Evolutionary conservation across 2,113 vertebrate species (phyloP).

Genomic region (Terrapene triunguis): DNA sequence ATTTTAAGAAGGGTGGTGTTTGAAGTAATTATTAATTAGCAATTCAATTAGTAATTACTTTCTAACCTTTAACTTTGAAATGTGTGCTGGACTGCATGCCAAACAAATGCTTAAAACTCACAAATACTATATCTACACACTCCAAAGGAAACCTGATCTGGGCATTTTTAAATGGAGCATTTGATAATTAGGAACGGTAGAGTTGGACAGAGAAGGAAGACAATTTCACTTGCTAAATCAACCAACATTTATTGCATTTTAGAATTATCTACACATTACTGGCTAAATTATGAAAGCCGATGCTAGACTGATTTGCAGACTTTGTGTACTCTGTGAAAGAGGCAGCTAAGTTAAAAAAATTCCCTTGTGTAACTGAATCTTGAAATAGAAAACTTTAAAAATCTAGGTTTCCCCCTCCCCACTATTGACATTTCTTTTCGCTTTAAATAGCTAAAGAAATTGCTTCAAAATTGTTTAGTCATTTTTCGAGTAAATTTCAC

Average conservation of each 20-base stretch:
- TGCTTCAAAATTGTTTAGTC: not conserved
- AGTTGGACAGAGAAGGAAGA: not conserved
- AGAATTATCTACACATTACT: not conserved
- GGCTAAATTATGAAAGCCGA: not conserved
- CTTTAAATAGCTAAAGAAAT: not conserved
- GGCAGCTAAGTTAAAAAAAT: not conserved
- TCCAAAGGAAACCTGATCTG: not conserved
- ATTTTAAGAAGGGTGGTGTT: rapidly evolving
- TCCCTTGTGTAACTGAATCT: not conserved
- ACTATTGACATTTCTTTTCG: not conserved
- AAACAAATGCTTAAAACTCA: not conserved
- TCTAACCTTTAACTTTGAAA: not conserved
- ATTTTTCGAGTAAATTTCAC: not conserved
- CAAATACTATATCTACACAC: not conserved
- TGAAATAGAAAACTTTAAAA: not conserved
- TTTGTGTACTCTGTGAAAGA: not conserved
- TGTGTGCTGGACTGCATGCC: not conserved
- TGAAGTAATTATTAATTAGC: not conserved
- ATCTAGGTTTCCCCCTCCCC: too few relatives aligned
- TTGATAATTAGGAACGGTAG: not conserved
- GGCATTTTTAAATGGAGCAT: not conserved
- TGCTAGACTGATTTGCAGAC: not conserved
- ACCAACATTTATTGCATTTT: not conserved
- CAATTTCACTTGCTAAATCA: not conserved
- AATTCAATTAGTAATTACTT: not conserved